Base-by-base conservation (phyloP, 2,113 vertebrate genomes). In the Colius striatus region DNA sequence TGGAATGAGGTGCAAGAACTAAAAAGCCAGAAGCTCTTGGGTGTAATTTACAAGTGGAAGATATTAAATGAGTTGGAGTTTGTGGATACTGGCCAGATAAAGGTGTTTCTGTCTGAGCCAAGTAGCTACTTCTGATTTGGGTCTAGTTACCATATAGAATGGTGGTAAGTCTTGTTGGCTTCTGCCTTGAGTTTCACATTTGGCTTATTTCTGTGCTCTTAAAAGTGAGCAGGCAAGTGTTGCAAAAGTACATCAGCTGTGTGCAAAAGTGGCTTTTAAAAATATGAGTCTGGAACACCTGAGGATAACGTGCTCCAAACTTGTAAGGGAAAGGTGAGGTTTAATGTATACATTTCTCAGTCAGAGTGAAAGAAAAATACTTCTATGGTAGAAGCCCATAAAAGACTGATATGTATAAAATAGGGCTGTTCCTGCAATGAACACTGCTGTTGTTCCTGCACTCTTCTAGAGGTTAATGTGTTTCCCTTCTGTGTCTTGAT, bases 1-100 rank as follows among this genome's bases (percentile, higher is more conserved):
- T 94, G 19, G 38, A 94, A 75, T 53, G 86, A 90, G 80, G 86
- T 91, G 41, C 53, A 87, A 92, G 81, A 91, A 65, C 57, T 90
- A 90, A 89, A 92, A 91, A 87, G 68, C 57, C 60, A 90, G 92
- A 90, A 93, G 75, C 71, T 94, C 91, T 90, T 88, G 76, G 53
- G 73, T 81, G 9, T 77, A 80, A 86, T 89, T 88, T 88, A 65
- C 18, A 94, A 80, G 65, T 66, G 65, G 32, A 90, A 55, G 72
- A 74, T 93, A 48, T 93, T 93, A 97, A 86, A 77, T 79, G 77
- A 92, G 62, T 78, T 89, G 76, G 47, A 92, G 72, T 91, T 89
- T 84, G 80, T 94, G 84, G 80, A 92, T 92, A 50, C 34, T 79
- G 70, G 77, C 86, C 80, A 94, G 87, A 55, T 79, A 63, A 94